Evolutionary conservation across 2,888 invertebrate genomes (phyloP).

Genomic region (Drosophila paracracens): DNA sequence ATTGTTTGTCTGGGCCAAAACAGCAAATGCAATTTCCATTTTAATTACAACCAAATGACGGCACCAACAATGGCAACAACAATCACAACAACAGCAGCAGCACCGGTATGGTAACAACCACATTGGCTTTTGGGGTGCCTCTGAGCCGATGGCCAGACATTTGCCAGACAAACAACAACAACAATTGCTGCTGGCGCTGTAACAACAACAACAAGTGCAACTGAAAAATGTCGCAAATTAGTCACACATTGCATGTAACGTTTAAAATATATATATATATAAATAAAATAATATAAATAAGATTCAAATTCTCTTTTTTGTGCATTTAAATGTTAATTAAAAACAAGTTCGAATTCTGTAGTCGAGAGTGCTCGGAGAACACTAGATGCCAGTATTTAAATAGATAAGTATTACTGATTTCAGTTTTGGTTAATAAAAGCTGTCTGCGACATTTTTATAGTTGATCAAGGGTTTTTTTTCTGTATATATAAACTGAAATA

Average conservation of each 20-base stretch:
- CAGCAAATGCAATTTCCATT: conserved; percentile 79
- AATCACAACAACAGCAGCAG: conserved; percentile 24
- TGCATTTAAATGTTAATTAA: not conserved
- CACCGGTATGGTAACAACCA: conserved; percentile 15
- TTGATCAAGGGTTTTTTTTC: too few species aligned
- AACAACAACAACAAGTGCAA: conserved; percentile 26
- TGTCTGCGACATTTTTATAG: too few species aligned
- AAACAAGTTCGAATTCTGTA: not conserved
- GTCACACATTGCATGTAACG: conserved; percentile 64
- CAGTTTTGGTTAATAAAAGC: not conserved
- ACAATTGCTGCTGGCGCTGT: conserved; percentile 47
- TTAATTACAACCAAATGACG: conserved; percentile 75
- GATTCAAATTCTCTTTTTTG: not conserved
- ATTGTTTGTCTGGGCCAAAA: conserved; percentile 56
- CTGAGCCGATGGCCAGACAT: conserved; percentile 59
- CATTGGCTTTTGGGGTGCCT: conserved; percentile 13
- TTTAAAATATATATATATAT: conserved; percentile 9
- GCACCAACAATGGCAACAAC: conserved; percentile 36
- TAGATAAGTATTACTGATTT: not conserved
- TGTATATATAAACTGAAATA: too few species aligned
- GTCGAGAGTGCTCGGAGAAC: not conserved
- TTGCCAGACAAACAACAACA: conserved; percentile 55
- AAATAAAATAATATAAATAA: not conserved
- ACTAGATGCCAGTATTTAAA: not conserved
- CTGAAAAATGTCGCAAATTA: conserved; percentile 57